phyloP scores from a whole-genome alignment of 2,888 invertebrate species.

The Eupithecia inturbata region DNA sequence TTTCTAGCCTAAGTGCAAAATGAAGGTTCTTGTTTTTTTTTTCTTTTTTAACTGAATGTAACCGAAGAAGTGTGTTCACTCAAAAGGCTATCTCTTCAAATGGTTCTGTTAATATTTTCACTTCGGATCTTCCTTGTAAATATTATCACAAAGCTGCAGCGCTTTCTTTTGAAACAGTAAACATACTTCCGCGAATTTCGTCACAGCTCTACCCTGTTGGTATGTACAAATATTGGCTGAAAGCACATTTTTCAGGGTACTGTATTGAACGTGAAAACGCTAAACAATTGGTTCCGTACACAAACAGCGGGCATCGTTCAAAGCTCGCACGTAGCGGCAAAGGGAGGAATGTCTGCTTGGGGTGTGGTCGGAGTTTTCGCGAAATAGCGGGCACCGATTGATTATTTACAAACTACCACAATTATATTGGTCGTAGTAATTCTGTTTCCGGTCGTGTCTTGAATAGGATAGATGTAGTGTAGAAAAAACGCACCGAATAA shows the following conservation, averaged over 20 bases:
- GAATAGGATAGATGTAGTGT: too few species aligned
- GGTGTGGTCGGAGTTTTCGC: constrained; percentile 22
- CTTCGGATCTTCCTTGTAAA: constrained; percentile 1
- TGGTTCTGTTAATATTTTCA: background rate
- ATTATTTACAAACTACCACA: background rate
- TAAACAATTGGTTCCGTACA: constrained; percentile 61
- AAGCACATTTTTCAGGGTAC: constrained; percentile 40
- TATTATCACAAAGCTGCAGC: background rate
- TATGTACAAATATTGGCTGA: constrained; percentile 4
- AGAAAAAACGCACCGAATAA: too few species aligned
- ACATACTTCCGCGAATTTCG: background rate
- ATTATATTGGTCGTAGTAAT: too few species aligned
- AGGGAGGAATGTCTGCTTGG: constrained; percentile 43
- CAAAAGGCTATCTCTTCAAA: background rate
- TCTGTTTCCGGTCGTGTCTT: background rate
- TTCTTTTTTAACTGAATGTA: too few species aligned
- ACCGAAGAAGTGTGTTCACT: background rate
- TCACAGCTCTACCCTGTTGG: background rate
- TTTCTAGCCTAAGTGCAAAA: too few species aligned
- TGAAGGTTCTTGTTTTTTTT: too few species aligned
- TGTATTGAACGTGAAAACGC: constrained; percentile 45
- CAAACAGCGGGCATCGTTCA: constrained; percentile 61
- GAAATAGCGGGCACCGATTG: background rate
- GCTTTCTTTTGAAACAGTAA: background rate
- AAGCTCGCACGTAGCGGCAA: constrained; percentile 46